Evolutionary conservation across 2,888 invertebrate species (phyloP).

Genomic region (Noctua fimbriata): DNA sequence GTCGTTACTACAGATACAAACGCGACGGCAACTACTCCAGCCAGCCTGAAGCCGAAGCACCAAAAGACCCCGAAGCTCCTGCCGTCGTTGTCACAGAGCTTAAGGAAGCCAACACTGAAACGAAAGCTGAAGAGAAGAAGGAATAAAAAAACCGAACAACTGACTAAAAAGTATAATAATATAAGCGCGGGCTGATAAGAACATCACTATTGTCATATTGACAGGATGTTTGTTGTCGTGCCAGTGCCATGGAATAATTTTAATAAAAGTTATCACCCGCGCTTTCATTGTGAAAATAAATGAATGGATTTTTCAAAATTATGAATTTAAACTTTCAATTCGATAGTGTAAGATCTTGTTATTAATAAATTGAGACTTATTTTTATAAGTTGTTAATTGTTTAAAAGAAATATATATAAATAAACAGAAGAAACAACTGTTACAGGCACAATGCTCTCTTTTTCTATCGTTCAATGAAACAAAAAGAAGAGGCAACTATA

Average conservation of each 20-base stretch:
- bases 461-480: slow-evolving; percentile 62
- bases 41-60: slow-evolving; percentile 56
- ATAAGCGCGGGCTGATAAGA: slow-evolving; percentile 39
- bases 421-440: neutral
- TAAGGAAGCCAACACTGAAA: slow-evolving; percentile 52
- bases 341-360: slow-evolving; percentile 43
- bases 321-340: slow-evolving; percentile 66
- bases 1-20: slow-evolving; percentile 86
- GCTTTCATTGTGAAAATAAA: slow-evolving; percentile 35
- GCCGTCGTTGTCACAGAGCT: slow-evolving; percentile 64
- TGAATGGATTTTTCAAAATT: slow-evolving; percentile 32
- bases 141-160: slow-evolving; percentile 64
- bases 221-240: slow-evolving; percentile 43
- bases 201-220: slow-evolving; percentile 55
- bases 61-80: slow-evolving; percentile 48
- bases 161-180: slow-evolving; percentile 44
- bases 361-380: slow-evolving; percentile 25
- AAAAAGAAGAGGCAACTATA: slow-evolving; percentile 53
- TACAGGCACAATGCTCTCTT: slow-evolving; percentile 53
- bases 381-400: slow-evolving; percentile 34
- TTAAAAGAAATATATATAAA: neutral
- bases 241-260: slow-evolving; percentile 22
- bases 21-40: slow-evolving; percentile 81
- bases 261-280: slow-evolving; percentile 4
- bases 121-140: slow-evolving; percentile 63